phyloP scores from a whole-genome alignment of 2,797 vertebrate species.

The Scolopax bukidnonensis region DNA sequence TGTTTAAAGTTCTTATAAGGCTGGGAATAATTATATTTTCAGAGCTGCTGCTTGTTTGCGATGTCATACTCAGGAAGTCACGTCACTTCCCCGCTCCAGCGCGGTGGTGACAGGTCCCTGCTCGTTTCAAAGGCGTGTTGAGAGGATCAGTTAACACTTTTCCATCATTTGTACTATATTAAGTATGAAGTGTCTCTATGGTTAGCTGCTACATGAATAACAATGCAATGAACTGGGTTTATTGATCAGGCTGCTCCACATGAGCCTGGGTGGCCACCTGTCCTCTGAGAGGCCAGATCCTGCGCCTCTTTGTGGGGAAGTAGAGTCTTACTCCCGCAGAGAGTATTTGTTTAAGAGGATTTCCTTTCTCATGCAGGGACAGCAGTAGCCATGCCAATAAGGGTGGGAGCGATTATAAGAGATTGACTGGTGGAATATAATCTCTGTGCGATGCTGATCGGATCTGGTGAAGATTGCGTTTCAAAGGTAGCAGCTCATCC shows the following conservation, averaged over 20 bases:
- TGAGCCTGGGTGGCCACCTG: background rate
- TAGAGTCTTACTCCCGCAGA: background rate
- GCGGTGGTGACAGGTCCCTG: background rate
- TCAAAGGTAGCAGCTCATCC: conserved; percentile 64
- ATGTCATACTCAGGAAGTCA: background rate
- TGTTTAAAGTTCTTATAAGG: background rate
- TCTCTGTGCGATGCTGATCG: background rate
- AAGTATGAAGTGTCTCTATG: background rate
- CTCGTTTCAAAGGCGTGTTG: background rate
- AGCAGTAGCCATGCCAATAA: conserved; percentile 18
- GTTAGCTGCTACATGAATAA: background rate
- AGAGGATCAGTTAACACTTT: background rate
- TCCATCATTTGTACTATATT: background rate
- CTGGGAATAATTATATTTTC: background rate
- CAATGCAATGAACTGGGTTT: fast-evolving
- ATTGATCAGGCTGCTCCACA: background rate
- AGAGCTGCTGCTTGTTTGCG: background rate
- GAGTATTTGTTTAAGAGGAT: conserved; percentile 41
- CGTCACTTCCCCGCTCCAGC: background rate
- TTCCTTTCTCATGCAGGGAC: conserved; percentile 41
- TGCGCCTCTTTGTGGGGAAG: fast-evolving
- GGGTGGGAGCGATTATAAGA: conserved; percentile 33
- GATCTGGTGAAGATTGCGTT: conserved; percentile 48
- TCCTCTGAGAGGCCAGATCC: background rate
- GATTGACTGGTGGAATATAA: conserved; percentile 44